Percentiles rank a stretch among this genome's conserved stretches.
Conservation (phyloP, 2,888 invertebrate genomes). For the Trichacis sp. region DNA sequence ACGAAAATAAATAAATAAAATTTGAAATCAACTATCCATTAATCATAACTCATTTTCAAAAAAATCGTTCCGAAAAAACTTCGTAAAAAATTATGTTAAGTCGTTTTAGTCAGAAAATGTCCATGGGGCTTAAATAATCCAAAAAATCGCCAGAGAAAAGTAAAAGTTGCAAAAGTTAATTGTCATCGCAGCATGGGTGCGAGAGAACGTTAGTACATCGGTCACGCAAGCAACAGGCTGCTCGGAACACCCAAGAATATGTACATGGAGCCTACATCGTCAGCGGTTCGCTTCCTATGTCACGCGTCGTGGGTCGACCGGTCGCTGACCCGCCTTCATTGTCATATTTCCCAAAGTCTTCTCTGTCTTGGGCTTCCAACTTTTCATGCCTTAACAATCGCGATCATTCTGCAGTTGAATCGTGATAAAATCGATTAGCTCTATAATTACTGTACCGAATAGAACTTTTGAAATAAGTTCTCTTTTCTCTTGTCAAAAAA, state of each 20-base stretch:
- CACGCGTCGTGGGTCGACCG: constrained; percentile 36
- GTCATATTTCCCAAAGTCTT: constrained; percentile 34
- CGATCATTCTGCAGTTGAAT: neutral
- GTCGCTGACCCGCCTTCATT: constrained; percentile 42
- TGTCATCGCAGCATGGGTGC: neutral
- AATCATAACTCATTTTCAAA: too few relatives aligned
- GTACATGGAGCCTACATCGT: constrained; percentile 16
- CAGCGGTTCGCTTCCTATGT: constrained; percentile 30
- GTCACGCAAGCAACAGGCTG: constrained; percentile 40
- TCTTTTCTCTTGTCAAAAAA: too few relatives aligned
- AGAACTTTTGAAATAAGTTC: too few relatives aligned
- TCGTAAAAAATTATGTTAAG: too few relatives aligned
- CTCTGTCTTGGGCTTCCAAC: neutral
- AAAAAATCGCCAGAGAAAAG: too few relatives aligned
- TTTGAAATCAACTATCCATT: too few relatives aligned
- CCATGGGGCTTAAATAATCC: too few relatives aligned
- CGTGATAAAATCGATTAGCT: too few relatives aligned
- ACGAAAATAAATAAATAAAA: too few relatives aligned
- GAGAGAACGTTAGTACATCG: constrained; percentile 36
- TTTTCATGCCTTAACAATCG: neutral
- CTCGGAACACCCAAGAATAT: constrained; percentile 33
- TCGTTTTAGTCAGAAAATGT: too few relatives aligned
- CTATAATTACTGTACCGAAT: too few relatives aligned
- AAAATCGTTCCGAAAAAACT: too few relatives aligned
- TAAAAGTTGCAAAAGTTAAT: neutral